Evolutionary conservation across 2,888 invertebrate species (phyloP).

Genomic region (Xiphydria camelus): DNA sequence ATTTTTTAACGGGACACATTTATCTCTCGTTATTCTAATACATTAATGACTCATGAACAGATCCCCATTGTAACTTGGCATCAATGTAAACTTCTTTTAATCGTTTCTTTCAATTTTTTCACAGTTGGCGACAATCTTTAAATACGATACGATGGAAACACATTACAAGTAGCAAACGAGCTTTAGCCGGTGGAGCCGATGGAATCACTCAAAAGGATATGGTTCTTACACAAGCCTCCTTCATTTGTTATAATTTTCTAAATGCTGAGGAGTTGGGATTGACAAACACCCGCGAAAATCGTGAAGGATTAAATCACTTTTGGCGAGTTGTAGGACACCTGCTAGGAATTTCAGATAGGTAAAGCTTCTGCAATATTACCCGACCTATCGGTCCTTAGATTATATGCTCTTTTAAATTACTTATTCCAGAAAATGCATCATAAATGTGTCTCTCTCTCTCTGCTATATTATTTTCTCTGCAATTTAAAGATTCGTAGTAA

Average conservation of each 20-base stretch:
- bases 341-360: conserved; percentile 79
- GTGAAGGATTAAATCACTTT: conserved; percentile 75
- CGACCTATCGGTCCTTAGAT: neutral
- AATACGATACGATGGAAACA: conserved; percentile 68
- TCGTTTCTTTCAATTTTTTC: too few relatives aligned
- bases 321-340: conserved; percentile 81
- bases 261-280: conserved; percentile 68
- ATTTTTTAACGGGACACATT: too few relatives aligned
- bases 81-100: too few relatives aligned
- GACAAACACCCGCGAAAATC: conserved; percentile 60
- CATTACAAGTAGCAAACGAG: conserved; percentile 61
- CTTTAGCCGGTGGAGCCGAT: conserved; percentile 54
- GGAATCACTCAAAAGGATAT: conserved; percentile 79
- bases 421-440: too few relatives aligned
- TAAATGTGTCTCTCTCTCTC: too few relatives aligned
- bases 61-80: too few relatives aligned
- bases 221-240: conserved; percentile 82
- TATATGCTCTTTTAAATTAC: too few relatives aligned
- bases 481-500: too few relatives aligned
- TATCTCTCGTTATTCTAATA: too few relatives aligned
- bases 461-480: too few relatives aligned
- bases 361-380: too few relatives aligned
- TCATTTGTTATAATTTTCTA: conserved; percentile 72
- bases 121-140: conserved; percentile 70
- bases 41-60: too few relatives aligned